These are phyloP conservation scores for Margaritifera margaritifera DNA, from an alignment of 2,888 invertebrate species.

Conservation along the genomic window DNA sequence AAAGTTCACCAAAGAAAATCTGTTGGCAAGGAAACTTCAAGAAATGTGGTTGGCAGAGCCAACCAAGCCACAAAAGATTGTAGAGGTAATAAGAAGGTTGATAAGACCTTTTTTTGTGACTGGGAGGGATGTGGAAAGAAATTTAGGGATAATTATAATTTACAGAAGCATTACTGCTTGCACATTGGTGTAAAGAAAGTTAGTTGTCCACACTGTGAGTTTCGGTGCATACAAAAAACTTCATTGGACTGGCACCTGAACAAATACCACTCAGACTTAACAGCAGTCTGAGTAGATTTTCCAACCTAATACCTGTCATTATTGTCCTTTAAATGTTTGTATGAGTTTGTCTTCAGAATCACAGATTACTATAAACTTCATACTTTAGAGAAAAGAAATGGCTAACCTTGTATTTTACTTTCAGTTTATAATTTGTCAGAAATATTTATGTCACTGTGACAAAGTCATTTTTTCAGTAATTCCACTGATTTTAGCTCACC, in stretches of 20 bases:
- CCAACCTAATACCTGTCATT: too few species aligned
- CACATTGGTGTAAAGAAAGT: constrained; percentile 27
- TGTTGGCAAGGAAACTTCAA: neutral
- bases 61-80: neutral
- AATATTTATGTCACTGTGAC: too few species aligned
- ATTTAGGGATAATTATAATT: constrained; percentile 36
- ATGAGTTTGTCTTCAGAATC: too few species aligned
- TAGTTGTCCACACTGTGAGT: constrained; percentile 33
- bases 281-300: too few species aligned
- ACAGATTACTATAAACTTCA: too few species aligned
- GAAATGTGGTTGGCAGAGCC: neutral
- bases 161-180: constrained; percentile 27
- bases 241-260: constrained; percentile 34
- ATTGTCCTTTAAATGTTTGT: too few species aligned
- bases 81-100: neutral
- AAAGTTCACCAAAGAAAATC: constrained; percentile 2
- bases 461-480: too few species aligned
- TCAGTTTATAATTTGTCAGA: too few species aligned
- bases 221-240: constrained; percentile 29
- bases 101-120: constrained; percentile 22
- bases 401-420: too few species aligned
- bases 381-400: too few species aligned
- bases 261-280: constrained; percentile 22
- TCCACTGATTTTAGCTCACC: too few species aligned
- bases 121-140: constrained; percentile 29